These are phyloP conservation scores for Plusia festucae DNA, from an alignment of 2,888 invertebrate species.

Conservation along the genomic window DNA sequence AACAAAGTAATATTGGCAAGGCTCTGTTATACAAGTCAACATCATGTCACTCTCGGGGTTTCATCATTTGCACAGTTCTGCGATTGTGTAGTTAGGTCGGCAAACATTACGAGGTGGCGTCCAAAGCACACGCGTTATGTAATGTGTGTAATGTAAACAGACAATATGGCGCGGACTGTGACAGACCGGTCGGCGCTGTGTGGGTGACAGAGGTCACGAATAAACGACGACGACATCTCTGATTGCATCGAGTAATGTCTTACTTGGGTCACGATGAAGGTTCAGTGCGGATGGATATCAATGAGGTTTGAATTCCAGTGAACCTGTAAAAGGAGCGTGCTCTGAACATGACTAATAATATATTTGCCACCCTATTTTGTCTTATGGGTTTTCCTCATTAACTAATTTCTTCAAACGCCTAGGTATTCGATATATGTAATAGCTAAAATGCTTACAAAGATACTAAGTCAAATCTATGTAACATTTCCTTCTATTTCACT, in stretches of 20 bases:
- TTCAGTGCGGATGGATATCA: no score
- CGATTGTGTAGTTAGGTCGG: slow-evolving; percentile 31
- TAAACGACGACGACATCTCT: background rate
- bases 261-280: background rate
- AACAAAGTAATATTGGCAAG: background rate
- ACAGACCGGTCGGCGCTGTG: slow-evolving; percentile 19
- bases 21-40: slow-evolving; percentile 12
- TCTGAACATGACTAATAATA: no score
- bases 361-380: no score
- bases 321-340: no score
- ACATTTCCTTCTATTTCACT: no score
- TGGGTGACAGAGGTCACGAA: slow-evolving; percentile 32
- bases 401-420: no score
- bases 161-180: background rate
- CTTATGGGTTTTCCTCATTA: no score
- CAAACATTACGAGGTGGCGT: slow-evolving; percentile 22
- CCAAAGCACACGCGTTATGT: slow-evolving; percentile 25
- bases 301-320: no score
- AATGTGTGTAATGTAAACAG: slow-evolving; percentile 5
- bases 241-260: background rate
- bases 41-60: slow-evolving; percentile 2
- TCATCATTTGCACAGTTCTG: slow-evolving; percentile 35
- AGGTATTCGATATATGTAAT: no score
- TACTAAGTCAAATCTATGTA: no score
- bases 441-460: no score